Conservation (phyloP, 2,113 vertebrate genomes). For the Pseudorasbora parva region DNA sequence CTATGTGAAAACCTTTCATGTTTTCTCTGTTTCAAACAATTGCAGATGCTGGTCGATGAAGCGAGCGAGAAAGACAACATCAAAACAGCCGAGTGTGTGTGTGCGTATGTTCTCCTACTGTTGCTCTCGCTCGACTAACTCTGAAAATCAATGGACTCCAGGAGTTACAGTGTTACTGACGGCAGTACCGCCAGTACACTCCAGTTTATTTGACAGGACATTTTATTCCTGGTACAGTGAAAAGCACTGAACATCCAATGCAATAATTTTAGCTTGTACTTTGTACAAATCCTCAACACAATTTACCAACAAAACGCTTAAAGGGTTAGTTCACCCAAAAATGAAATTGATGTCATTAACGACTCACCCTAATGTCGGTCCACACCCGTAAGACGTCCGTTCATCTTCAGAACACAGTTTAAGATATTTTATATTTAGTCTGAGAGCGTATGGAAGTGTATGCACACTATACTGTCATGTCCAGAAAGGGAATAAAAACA, state of each 20-base stretch:
- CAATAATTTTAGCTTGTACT: not conserved
- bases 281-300: not conserved
- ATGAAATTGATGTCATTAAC: no score
- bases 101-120: not conserved
- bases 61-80: slow-evolving; percentile 24
- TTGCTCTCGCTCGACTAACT: slow-evolving; percentile 1
- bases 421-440: no score
- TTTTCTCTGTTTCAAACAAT: not conserved
- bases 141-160: slow-evolving; percentile 21
- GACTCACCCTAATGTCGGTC: no score
- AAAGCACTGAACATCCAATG: not conserved
- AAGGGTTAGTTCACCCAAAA: no score
- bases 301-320: not conserved
- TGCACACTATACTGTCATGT: no score
- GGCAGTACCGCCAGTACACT: not conserved
- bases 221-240: not conserved
- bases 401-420: no score
- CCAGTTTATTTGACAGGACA: not conserved
- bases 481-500: no score
- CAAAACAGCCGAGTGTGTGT: slow-evolving; percentile 6
- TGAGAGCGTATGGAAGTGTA: no score
- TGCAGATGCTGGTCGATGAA: slow-evolving; percentile 15
- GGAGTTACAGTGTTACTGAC: not conserved
- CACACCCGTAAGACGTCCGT: no score
- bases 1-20: slow-evolving; percentile 26